Base-by-base conservation (phyloP, 2,888 invertebrate genomes). In the Drosophila birchii region DNA sequence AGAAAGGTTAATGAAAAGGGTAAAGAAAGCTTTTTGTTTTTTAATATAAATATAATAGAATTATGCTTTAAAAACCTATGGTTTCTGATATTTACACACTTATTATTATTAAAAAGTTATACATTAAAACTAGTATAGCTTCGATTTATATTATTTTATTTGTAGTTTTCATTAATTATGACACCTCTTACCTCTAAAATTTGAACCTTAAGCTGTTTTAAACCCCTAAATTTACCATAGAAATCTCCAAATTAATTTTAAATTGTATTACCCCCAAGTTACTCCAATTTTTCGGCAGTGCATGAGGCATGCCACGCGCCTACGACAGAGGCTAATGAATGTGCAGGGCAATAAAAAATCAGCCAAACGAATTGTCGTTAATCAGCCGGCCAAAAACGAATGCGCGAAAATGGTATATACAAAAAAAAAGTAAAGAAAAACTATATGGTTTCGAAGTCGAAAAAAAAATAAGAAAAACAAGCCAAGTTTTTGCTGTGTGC, bases 331-430 rank as follows among this genome's bases (percentile, higher is more conserved):
- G 71, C 83, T 83, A 88, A 83, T 83, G 83, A 83, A 88, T 83
- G 83, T 85, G 61, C 72, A 57, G 59, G 72, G 86, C 73, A 86
- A 86, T 88, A 88, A 88, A 84, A 86, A 88, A 88, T 86, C 87
- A 81, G 82, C 85, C 89, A 88, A 86, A 87, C 89, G 89, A 88
- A 88, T 82, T 88, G 89, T 83, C 87, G 86, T 86, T 89, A 88
- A 86, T 86, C 85, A 86, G 85, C 76, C 80, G 78, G 71, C 72
- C 55, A 47, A 56, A 73, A 63, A 56, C 53, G 54, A 45, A 41
- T 6, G 34, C 14, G 7, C 45, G 14, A 55, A 67, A 67, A 54
- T 67, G 9, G 34, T 34, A 34, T n/a, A 36, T 41, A 68, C 41
- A 55, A 67, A 16, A 57, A 73, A 29, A 53, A 34, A 43, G n/a